Conservation (phyloP, 2,888 invertebrate genomes). For the Ceriagrion tenellum region DNA sequence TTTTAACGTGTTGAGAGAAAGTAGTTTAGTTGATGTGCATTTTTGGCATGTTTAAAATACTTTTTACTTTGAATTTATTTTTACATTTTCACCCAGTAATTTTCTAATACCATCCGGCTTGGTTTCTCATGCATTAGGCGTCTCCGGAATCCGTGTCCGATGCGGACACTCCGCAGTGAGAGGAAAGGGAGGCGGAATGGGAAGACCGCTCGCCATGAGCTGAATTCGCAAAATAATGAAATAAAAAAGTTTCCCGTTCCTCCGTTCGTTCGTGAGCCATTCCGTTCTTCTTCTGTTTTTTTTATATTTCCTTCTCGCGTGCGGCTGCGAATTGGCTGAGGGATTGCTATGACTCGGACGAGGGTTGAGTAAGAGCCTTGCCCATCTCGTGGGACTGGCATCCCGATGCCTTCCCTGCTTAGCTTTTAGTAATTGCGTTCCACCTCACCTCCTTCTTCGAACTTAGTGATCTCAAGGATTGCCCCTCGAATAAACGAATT, state of each 20-base stretch:
- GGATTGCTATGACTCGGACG: neutral
- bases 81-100: neutral
- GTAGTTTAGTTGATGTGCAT: too few species aligned
- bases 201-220: neutral
- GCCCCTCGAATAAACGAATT: too few species aligned
- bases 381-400: neutral
- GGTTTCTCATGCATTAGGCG: neutral
- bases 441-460: neutral
- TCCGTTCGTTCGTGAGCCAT: neutral
- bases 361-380: neutral
- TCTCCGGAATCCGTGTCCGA: neutral
- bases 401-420: neutral
- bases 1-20: too few species aligned
- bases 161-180: neutral
- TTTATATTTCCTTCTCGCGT: neutral
- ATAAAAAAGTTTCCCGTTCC: neutral
- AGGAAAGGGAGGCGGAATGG: neutral
- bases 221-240: neutral
- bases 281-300: neutral
- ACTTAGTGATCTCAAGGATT: too few species aligned
- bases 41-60: too few species aligned
- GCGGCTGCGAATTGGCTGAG: neutral
- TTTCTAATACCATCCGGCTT: neutral
- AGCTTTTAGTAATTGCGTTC: neutral
- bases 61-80: too few species aligned